Conservation (phyloP, 2,888 invertebrate species). For the Agrenia bidenticulata region DNA sequence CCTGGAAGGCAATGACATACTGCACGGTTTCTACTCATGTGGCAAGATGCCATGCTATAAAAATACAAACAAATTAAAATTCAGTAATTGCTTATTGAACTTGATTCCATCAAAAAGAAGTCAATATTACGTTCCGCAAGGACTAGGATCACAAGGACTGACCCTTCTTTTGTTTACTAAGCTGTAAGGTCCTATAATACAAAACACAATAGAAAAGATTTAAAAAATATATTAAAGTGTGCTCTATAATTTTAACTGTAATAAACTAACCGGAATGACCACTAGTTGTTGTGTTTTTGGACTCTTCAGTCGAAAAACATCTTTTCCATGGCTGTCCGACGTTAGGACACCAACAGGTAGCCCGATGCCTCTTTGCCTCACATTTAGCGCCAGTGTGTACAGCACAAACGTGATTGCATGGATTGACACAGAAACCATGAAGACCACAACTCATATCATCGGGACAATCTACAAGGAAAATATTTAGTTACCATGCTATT, state of each 20-base stretch:
- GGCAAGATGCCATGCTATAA: constrained; percentile 51
- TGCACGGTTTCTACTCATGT: constrained; percentile 46
- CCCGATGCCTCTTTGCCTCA: constrained; percentile 50
- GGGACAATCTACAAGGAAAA: too few species aligned
- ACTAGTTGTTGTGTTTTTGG: constrained; percentile 44
- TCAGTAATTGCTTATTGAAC: background rate
- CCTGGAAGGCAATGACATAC: constrained; percentile 50
- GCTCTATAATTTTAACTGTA: background rate
- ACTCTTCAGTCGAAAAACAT: constrained; percentile 48
- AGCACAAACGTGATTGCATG: constrained; percentile 52
- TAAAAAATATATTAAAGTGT: background rate
- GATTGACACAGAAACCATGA: constrained; percentile 50
- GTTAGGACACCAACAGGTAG: constrained; percentile 51
- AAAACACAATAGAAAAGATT: constrained; percentile 2
- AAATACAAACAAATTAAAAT: constrained; percentile 1
- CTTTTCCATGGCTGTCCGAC: constrained; percentile 53
- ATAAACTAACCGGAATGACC: constrained; percentile 41
- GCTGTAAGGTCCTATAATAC: constrained; percentile 51
- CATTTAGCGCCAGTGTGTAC: constrained; percentile 52
- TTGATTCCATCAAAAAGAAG: background rate
- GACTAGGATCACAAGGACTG: constrained; percentile 50
- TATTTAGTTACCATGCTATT: too few species aligned
- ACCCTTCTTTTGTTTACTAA: constrained; percentile 50
- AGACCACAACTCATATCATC: constrained; percentile 53
- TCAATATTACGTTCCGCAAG: constrained; percentile 52